These are phyloP conservation scores for Lates calcarifer DNA, from an alignment of 2,113 vertebrate genomes.

Conservation along the genomic window DNA sequence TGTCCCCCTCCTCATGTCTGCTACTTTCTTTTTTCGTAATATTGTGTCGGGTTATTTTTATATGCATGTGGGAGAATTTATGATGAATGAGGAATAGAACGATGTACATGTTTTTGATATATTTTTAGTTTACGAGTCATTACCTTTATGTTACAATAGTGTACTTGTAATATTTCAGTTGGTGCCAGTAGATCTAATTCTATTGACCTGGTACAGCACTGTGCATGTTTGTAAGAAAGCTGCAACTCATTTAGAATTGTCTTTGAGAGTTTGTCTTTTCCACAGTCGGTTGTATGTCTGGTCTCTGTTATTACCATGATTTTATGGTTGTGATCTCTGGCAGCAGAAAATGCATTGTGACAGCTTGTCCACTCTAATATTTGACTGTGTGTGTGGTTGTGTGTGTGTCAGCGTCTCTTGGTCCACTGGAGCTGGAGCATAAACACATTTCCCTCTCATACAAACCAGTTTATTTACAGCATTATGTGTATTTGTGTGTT, in stretches of 20 bases:
- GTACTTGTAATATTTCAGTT: neutral
- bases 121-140: too few species aligned
- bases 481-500: constrained; percentile 47
- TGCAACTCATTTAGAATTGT: constrained; percentile 49
- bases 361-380: constrained; percentile 67
- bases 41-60: constrained; percentile 16
- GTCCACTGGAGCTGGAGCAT: constrained; percentile 31
- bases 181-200: neutral
- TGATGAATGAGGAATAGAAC: neutral
- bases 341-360: constrained; percentile 60
- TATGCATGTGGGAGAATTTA: constrained; percentile 14
- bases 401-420: constrained; percentile 18
- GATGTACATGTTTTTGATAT: constrained; percentile 18
- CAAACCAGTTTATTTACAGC: constrained; percentile 43
- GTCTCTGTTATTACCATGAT: constrained; percentile 48
- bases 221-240: constrained; percentile 25
- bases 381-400: constrained; percentile 2
- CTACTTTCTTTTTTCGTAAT: constrained; percentile 26
- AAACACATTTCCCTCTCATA: constrained; percentile 40
- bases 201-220: neutral
- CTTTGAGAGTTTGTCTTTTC: constrained; percentile 41
- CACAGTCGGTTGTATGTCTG: constrained; percentile 25
- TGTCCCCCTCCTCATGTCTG: constrained; percentile 26
- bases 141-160: neutral
- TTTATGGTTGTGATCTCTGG: constrained; percentile 58